A percentile compares a stretch with the other conserved stretches of the same genome.
These are phyloP conservation scores for Madoqua kirkii DNA, from an alignment of 2,113 vertebrate species.

Conservation along the genomic window DNA sequence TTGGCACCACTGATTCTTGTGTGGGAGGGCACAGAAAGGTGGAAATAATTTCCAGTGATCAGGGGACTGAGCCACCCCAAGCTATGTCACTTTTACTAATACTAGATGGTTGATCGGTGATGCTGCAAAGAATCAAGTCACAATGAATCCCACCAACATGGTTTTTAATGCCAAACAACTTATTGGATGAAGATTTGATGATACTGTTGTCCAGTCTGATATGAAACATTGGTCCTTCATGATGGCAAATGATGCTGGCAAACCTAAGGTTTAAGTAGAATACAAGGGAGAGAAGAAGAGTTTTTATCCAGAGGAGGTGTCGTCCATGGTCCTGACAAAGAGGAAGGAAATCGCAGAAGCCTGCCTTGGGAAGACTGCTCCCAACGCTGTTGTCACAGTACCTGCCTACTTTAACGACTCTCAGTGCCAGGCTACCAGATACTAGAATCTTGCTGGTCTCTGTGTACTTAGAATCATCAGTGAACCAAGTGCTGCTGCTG, in stretches of 20 bases:
- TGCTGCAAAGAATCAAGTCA: not conserved
- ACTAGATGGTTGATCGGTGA: accelerated
- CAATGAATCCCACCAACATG: not conserved
- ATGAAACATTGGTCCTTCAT: constrained; percentile 90
- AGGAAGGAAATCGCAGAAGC: not conserved
- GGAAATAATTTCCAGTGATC: not conserved
- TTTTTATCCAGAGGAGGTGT: constrained; percentile 84
- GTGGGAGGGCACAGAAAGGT: not conserved
- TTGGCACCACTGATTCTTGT: not conserved
- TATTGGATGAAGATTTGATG: not conserved
- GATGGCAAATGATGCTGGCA: constrained; percentile 85
- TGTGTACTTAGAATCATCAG: not conserved
- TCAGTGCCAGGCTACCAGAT: not conserved
- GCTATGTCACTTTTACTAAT: not conserved
- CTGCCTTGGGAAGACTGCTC: not conserved
- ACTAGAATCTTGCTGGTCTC: not conserved
- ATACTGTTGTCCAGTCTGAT: constrained; percentile 81
- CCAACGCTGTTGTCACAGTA: not conserved
- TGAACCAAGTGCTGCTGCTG: not conserved
- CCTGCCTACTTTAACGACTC: not conserved
- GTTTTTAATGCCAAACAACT: not conserved
- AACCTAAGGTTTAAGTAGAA: constrained; percentile 86
- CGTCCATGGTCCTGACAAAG: not conserved
- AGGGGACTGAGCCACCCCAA: not conserved
- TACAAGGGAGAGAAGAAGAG: constrained; percentile 87